phyloP scores from a whole-genome alignment of 2,113 vertebrate genomes.

The Casuarius casuarius region DNA sequence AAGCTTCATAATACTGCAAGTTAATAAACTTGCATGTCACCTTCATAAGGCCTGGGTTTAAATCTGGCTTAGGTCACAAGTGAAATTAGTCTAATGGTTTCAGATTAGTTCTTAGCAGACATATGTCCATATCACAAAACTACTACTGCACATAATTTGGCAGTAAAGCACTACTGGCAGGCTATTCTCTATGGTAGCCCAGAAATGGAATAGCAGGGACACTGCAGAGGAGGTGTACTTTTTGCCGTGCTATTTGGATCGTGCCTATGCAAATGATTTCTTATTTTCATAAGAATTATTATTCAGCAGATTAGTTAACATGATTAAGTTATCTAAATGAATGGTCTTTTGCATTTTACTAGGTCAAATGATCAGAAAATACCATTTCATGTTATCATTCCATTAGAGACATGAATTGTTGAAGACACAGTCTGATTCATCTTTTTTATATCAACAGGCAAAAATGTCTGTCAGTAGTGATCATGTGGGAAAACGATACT shows the following conservation, averaged over 20 bases:
- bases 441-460: neutral
- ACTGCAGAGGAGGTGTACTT: neutral
- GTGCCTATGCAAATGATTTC: neutral
- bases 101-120: slow-evolving; percentile 26
- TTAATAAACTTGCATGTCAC: slow-evolving; percentile 35
- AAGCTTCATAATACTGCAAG: slow-evolving; percentile 18
- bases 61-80: slow-evolving; percentile 30
- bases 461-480: neutral
- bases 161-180: neutral
- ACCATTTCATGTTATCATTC: neutral
- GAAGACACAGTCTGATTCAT: neutral
- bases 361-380: neutral
- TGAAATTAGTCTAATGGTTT: slow-evolving; percentile 52
- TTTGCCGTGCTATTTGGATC: neutral
- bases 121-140: slow-evolving; percentile 40
- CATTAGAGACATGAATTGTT: neutral
- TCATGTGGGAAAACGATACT: neutral
- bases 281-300: neutral
- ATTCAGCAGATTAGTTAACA: neutral
- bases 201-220: neutral
- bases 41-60: slow-evolving; percentile 15
- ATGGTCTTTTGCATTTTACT: neutral
- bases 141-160: slow-evolving; percentile 14
- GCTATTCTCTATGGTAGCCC: neutral
- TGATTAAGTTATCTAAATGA: neutral